Evolutionary conservation across 2,888 invertebrate genomes (phyloP).

Genomic region (Drosophila cognata): DNA sequence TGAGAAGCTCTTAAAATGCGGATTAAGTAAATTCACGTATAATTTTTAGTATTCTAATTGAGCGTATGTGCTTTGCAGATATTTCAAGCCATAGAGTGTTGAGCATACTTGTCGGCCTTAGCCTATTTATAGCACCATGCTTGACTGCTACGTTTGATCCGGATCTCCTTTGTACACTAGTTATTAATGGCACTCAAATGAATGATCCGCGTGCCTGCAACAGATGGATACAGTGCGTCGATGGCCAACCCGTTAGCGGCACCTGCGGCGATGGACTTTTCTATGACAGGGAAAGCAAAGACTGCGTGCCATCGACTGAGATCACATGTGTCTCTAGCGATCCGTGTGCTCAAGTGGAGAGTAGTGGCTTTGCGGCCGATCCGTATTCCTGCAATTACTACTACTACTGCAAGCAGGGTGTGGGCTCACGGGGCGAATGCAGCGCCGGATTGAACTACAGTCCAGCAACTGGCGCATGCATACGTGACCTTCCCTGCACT

Average conservation of each 20-base stretch:
- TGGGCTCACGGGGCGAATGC: slow-evolving; percentile 66
- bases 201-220: slow-evolving; percentile 80
- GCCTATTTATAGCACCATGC: neutral
- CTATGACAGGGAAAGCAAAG: slow-evolving; percentile 66
- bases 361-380: slow-evolving; percentile 74
- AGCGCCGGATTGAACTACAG: slow-evolving; percentile 69
- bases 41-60: neutral
- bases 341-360: slow-evolving; percentile 64
- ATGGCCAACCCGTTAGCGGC: slow-evolving; percentile 64
- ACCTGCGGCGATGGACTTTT: slow-evolving; percentile 66
- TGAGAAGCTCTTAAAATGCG: neutral
- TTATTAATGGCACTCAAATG: slow-evolving; percentile 74
- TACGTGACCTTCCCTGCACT: slow-evolving; percentile 67
- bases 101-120: slow-evolving; percentile 8
- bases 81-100: neutral
- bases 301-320: slow-evolving; percentile 59
- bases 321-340: slow-evolving; percentile 74
- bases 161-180: slow-evolving; percentile 59
- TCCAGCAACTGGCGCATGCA: slow-evolving; percentile 67
- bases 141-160: slow-evolving; percentile 67
- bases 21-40: neutral
- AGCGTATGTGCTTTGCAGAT: slow-evolving; percentile 7
- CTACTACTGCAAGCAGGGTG: slow-evolving; percentile 76
- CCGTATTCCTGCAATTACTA: slow-evolving; percentile 79
- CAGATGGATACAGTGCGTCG: slow-evolving; percentile 74